Evolutionary conservation across 2,888 invertebrate genomes (phyloP).

Genomic region (Caenorhabditis uteleia): DNA sequence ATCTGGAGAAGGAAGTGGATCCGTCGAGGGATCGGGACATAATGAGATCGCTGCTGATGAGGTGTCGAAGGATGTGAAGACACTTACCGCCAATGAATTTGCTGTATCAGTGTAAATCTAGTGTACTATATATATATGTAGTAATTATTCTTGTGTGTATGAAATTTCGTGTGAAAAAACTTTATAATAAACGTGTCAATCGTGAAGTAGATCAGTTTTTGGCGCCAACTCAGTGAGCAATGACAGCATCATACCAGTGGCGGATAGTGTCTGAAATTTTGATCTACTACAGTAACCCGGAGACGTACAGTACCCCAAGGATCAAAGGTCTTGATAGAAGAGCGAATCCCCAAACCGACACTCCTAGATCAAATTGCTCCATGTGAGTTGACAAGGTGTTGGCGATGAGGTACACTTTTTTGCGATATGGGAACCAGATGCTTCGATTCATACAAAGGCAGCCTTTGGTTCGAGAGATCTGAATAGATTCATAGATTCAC

Average conservation of each 20-base stretch:
- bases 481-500: constrained; percentile 71
- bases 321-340: constrained; percentile 43
- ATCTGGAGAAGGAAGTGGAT: constrained; percentile 29
- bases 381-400: constrained; percentile 48
- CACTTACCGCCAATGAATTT: constrained; percentile 24
- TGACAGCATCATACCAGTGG: constrained; percentile 48
- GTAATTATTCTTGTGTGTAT: neutral
- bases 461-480: constrained; percentile 72
- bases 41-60: constrained; percentile 12
- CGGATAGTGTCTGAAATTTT: constrained; percentile 43
- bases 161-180: neutral
- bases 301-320: constrained; percentile 25
- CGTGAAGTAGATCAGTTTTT: constrained; percentile 10
- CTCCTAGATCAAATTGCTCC: constrained; percentile 53
- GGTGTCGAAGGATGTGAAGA: constrained; percentile 24
- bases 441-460: constrained; percentile 47
- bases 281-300: neutral
- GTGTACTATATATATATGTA: neutral
- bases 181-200: neutral
- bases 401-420: constrained; percentile 49
- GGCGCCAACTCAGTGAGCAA: constrained; percentile 42
- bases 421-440: constrained; percentile 51
- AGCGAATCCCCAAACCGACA: constrained; percentile 58
- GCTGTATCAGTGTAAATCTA: constrained; percentile 25
- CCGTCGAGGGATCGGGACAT: constrained; percentile 9